phyloP scores from a whole-genome alignment of 1,140 invertebrate genomes.

The Physella acuta region DNA sequence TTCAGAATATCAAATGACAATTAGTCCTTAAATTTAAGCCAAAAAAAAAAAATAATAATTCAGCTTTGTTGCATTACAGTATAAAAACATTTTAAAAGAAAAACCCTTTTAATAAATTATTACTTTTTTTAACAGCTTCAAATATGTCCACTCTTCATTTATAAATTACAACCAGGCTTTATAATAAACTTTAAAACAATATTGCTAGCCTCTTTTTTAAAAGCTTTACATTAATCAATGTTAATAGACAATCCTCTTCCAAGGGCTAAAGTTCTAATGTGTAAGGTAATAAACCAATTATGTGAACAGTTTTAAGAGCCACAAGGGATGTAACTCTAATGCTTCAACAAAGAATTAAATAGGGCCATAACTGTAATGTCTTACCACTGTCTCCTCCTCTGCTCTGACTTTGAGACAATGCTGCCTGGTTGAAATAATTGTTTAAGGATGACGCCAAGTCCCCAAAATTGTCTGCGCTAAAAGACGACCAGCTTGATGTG shows the following conservation, averaged over 20 bases:
- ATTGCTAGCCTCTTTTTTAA: not conserved
- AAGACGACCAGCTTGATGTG: conserved; percentile 47
- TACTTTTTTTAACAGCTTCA: too few species aligned
- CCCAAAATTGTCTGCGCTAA: conserved; percentile 55
- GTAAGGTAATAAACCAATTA: not conserved
- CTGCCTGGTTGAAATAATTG: conserved; percentile 55
- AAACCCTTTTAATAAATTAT: too few species aligned
- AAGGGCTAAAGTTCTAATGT: not conserved
- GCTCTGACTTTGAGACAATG: conserved; percentile 32
- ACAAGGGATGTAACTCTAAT: not conserved
- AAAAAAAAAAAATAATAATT: too few species aligned
- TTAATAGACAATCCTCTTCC: not conserved
- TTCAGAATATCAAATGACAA: too few species aligned
- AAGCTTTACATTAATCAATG: not conserved
- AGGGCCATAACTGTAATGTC: not conserved
- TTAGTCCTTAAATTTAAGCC: too few species aligned
- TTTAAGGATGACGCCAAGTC: conserved; percentile 58
- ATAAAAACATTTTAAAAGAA: too few species aligned
- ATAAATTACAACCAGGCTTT: too few species aligned
- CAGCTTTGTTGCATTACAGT: too few species aligned
- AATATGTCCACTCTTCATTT: too few species aligned
- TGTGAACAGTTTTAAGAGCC: not conserved
- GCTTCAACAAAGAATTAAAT: not conserved
- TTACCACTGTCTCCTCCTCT: conserved; percentile 17
- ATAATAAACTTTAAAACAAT: not conserved